phyloP scores from a whole-genome alignment of 2,797 vertebrate genomes.

The Oophaga sylvatica region DNA sequence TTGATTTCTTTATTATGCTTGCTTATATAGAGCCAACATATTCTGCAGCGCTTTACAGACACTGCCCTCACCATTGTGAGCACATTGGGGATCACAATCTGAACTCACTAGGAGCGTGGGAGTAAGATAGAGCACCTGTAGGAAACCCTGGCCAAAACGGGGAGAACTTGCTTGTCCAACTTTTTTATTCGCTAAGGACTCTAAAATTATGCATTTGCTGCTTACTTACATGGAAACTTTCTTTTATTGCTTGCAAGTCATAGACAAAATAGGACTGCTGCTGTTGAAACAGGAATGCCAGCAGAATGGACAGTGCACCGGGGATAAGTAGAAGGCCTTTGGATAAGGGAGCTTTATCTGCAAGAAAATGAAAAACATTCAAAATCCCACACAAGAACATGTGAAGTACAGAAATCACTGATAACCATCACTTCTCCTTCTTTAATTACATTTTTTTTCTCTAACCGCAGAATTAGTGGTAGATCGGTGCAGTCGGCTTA shows the following conservation, averaged over 20 bases:
- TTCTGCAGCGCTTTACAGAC: too few species aligned
- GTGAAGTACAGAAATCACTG: not conserved
- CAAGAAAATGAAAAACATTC: constrained; percentile 58
- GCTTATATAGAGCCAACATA: too few species aligned
- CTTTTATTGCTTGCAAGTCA: constrained; percentile 83
- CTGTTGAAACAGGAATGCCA: constrained; percentile 85
- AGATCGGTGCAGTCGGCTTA: too few species aligned
- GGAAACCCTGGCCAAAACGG: too few species aligned
- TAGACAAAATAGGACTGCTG: constrained; percentile 88
- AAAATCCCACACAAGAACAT: not conserved
- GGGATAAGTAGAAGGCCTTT: constrained; percentile 90
- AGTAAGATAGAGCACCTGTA: too few species aligned
- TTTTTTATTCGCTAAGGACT: too few species aligned
- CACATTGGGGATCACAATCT: too few species aligned
- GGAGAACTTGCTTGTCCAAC: too few species aligned
- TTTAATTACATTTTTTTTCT: not conserved
- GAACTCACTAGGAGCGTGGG: too few species aligned
- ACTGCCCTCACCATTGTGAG: too few species aligned
- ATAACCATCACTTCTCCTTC: not conserved
- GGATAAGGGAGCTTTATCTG: constrained; percentile 95
- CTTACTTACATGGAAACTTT: constrained; percentile 84
- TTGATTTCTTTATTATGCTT: too few species aligned
- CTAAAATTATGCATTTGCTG: not conserved
- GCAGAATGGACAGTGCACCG: constrained; percentile 84
- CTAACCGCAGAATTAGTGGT: too few species aligned